Evolutionary conservation across 2,113 vertebrate genomes (phyloP).

Genomic region (Coptodon rendalli): DNA sequence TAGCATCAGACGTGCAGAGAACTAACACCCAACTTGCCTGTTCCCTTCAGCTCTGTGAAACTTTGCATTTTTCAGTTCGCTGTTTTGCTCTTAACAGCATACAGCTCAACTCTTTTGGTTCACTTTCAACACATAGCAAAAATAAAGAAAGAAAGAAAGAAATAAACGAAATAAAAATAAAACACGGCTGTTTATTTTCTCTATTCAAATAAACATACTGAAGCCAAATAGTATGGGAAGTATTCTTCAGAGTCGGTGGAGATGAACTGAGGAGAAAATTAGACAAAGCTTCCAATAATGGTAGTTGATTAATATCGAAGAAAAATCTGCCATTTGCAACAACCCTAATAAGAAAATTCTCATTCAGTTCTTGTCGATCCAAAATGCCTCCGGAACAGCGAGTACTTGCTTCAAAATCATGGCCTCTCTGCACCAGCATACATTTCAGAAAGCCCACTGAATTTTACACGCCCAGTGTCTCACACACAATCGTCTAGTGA

Average conservation of each 20-base stretch:
- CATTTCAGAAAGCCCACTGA: not conserved
- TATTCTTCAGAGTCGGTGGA: not conserved
- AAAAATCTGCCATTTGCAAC: not conserved
- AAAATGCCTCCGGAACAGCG: not conserved
- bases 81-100: not conserved
- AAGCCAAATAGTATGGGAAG: not conserved
- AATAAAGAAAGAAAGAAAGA: not conserved
- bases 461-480: not conserved
- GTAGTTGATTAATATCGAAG: not conserved
- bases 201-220: not conserved
- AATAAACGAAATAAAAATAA: not conserved
- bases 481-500: not conserved
- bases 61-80: not conserved
- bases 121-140: not conserved
- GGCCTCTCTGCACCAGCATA: not conserved
- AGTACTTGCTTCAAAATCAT: not conserved
- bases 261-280: not conserved
- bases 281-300: not conserved
- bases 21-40: not conserved
- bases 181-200: not conserved
- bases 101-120: not conserved
- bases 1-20: not conserved
- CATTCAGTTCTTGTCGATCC: not conserved
- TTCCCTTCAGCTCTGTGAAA: not conserved
- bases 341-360: not conserved